phyloP scores from a whole-genome alignment of 2,797 vertebrate species.

The Sparus aurata region DNA sequence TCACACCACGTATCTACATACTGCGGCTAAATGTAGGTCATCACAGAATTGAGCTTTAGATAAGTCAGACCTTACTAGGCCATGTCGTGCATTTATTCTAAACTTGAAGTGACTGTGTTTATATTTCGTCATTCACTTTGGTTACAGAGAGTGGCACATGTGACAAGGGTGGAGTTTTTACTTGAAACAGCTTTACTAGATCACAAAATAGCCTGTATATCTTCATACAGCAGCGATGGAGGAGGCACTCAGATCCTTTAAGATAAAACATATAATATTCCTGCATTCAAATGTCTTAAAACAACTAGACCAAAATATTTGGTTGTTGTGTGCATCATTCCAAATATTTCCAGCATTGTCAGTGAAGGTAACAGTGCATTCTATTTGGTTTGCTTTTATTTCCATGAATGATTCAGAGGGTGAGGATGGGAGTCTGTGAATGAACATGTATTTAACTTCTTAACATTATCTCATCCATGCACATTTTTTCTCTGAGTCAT shows the following conservation, averaged over 20 bases:
- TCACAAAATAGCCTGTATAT: background rate
- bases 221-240: background rate
- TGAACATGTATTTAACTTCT: no score
- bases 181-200: background rate
- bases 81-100: background rate
- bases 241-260: background rate
- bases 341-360: no score
- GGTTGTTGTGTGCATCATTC: no score
- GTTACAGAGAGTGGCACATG: background rate
- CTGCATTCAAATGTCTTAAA: no score
- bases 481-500: no score
- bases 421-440: no score
- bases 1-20: background rate
- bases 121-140: slow-evolving; percentile 1
- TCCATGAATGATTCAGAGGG: no score
- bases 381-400: no score
- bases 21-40: background rate
- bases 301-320: no score
- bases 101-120: slow-evolving; percentile 9
- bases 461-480: no score
- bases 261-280: no score
- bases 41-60: background rate
- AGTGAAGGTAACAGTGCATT: no score
- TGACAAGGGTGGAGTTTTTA: slow-evolving; percentile 2
- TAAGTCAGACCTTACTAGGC: background rate